Conservation (phyloP, 2,797 vertebrate species). For the Pipistrellus pipistrellus region DNA sequence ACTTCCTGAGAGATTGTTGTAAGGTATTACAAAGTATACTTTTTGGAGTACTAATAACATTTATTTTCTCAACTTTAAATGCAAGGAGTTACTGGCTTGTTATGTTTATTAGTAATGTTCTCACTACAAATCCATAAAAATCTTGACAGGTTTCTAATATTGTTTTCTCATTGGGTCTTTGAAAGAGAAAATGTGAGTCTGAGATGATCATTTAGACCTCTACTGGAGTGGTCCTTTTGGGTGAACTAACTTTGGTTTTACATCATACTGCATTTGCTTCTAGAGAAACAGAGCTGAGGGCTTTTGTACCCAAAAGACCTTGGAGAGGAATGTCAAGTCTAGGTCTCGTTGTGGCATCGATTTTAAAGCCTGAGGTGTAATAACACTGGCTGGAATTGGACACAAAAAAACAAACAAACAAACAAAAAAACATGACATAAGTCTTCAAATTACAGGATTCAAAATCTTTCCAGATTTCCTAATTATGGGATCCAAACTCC, state of each 20-base stretch:
- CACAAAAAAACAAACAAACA: too few relatives aligned
- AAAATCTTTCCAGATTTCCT: neutral
- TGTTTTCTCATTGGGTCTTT: neutral
- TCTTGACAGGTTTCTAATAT: neutral
- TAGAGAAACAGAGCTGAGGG: neutral
- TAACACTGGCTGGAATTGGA: neutral
- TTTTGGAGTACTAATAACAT: slow-evolving; percentile 34
- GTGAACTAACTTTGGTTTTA: neutral
- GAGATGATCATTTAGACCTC: neutral
- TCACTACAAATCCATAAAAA: slow-evolving; percentile 10
- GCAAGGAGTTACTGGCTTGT: neutral
- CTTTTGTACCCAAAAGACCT: neutral
- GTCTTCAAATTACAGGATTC: neutral
- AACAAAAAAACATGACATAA: neutral
- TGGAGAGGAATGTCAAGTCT: neutral
- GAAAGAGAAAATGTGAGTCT: neutral
- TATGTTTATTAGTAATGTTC: neutral
- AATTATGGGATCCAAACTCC: neutral
- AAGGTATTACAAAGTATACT: neutral
- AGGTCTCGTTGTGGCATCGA: neutral
- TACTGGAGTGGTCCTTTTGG: neutral
- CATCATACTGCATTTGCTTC: neutral
- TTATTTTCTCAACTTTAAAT: slow-evolving; percentile 22
- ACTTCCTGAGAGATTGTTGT: slow-evolving; percentile 61
- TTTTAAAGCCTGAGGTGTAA: neutral